phyloP scores from a whole-genome alignment of 2,888 invertebrate species.

The Ellobium chinense region DNA sequence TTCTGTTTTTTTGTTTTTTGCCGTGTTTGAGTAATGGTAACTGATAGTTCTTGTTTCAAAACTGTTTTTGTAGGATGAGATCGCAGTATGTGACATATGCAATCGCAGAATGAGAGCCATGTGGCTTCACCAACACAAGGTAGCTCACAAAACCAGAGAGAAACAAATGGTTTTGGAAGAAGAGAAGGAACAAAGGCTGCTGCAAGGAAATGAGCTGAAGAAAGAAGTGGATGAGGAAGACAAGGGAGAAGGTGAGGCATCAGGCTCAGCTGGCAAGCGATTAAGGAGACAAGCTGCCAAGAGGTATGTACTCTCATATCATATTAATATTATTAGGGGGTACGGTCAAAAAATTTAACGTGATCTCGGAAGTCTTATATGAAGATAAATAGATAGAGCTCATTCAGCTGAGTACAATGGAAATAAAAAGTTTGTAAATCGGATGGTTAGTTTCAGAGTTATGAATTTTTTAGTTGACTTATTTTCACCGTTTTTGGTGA shows the following conservation, averaged over 20 bases:
- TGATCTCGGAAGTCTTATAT: too few relatives aligned
- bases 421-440: too few relatives aligned
- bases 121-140: conserved; percentile 28
- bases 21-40: too few relatives aligned
- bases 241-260: neutral
- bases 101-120: neutral
- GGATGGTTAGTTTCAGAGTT: too few relatives aligned
- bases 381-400: too few relatives aligned
- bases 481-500: too few relatives aligned
- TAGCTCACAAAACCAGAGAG: neutral
- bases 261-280: neutral
- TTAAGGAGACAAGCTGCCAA: conserved; percentile 25
- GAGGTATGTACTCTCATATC: conserved; percentile 25
- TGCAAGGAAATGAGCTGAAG: neutral
- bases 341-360: too few relatives aligned
- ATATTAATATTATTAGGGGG: too few relatives aligned
- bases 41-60: too few relatives aligned
- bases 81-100: conserved; percentile 12
- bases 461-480: too few relatives aligned
- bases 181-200: neutral
- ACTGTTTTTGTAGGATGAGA: conserved; percentile 14
- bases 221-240: neutral
- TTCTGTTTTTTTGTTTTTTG: too few relatives aligned
- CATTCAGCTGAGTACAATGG: too few relatives aligned
- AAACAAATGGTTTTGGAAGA: neutral